phyloP scores from a whole-genome alignment of 2,797 vertebrate genomes.

The Megaceryle alcyon region DNA sequence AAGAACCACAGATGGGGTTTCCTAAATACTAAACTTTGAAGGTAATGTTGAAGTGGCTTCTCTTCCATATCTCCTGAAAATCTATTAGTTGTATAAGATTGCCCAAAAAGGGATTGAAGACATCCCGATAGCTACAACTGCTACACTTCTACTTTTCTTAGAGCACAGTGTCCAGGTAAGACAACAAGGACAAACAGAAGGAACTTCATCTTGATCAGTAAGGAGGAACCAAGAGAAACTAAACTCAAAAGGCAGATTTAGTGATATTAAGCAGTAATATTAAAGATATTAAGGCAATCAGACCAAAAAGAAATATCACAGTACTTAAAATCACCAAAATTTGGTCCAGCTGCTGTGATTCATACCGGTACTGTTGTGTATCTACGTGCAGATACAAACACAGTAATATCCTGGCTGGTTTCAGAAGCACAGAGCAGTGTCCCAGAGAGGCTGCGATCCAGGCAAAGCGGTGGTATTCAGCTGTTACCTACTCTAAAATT shows the following conservation, averaged over 20 bases:
- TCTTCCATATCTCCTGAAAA: rapidly evolving
- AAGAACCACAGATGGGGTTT: not conserved
- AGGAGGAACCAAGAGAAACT: not conserved
- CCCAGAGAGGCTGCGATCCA: not conserved
- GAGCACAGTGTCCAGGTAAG: not conserved
- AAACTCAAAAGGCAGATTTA: not conserved
- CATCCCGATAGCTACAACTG: not conserved
- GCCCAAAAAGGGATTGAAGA: not conserved
- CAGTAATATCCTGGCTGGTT: not conserved
- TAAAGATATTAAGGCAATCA: not conserved
- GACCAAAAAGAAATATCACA: not conserved
- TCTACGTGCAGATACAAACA: not conserved
- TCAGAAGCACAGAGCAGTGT: not conserved
- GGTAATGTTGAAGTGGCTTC: not conserved
- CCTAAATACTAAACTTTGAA: not conserved
- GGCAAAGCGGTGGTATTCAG: not conserved
- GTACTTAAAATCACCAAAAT: not conserved
- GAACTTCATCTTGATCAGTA: not conserved
- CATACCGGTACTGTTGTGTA: rapidly evolving
- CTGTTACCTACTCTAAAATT: not conserved
- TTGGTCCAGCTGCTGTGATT: not conserved
- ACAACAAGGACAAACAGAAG: not conserved
- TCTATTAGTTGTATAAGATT: not conserved
- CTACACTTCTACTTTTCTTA: not conserved
- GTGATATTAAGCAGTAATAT: not conserved